Evolutionary conservation across 2,888 invertebrate species (phyloP), one percentile per base, ranked within the genome.

Genomic region (Ichneumoninae sp.): DNA sequence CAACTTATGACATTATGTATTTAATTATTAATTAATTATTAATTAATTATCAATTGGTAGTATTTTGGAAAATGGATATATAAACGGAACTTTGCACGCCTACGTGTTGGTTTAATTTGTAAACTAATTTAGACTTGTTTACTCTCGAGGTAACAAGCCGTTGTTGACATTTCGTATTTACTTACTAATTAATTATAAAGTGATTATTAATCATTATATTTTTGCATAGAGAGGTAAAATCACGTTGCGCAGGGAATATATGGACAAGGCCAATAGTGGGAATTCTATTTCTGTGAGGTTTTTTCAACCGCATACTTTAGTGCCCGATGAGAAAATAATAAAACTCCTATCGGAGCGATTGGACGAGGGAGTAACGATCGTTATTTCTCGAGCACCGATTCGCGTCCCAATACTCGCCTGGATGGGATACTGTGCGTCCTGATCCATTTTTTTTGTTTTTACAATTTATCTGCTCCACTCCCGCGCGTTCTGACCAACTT

Each of bases 101-200:
- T 22, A 6, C 10, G 19, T 52, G 44, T 16, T 6, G 47, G 10
- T 44, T 47, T 60, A 26, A 10, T 65, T 40, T 77, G 10, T 66
- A 36, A 22, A 13, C 52, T 40, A 68, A 36, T 5, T n/a, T 6
- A n/a, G 33, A 47, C 77, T 65, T 50, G 63, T 54, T 68, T 6
- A 60, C 6, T 22, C 19, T 70, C 33, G 50, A 26, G 16, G 30
- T 22, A 33, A 52, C 16, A 22, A 50, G 30, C 13, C 33, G 5
- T 16, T 60, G 16, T 5, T 16, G 13, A 60, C 13, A 10, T 22
- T 54, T 2, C 10, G 44, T 3, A 44, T 44, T 44, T 44, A 36
- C 26, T 26, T 26, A 26, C 26, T 26, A 26, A 26, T 26, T 26
- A 26, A 26, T 26, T 26, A 26, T 26, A 26, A 26, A 26, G 1